Conservation (phyloP, 2,888 invertebrate species). For the Automeris io region DNA sequence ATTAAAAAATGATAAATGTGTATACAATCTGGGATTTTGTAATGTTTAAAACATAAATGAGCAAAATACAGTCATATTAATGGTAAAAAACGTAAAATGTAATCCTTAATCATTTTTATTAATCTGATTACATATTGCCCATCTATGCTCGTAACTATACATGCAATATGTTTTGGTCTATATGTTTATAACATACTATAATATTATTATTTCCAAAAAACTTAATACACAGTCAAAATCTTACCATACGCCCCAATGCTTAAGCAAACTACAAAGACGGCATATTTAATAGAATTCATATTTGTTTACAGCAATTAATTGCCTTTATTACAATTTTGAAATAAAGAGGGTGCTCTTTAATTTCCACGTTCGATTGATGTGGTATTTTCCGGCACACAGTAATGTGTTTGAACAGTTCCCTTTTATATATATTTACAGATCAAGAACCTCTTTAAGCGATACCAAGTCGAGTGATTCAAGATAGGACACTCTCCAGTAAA, state of each 20-base stretch:
- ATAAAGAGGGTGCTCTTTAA: too few relatives aligned
- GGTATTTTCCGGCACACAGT: not conserved
- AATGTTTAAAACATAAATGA: too few relatives aligned
- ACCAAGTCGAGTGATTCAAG: slow-evolving; percentile 4
- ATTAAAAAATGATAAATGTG: too few relatives aligned
- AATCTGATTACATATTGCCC: not conserved
- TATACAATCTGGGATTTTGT: too few relatives aligned
- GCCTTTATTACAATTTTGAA: not conserved
- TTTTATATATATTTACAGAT: slow-evolving; percentile 7
- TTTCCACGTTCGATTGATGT: not conserved
- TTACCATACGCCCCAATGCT: not conserved
- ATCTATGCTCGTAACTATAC: too few relatives aligned
- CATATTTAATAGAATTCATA: not conserved
- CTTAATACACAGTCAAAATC: not conserved
- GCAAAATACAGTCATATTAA: not conserved
- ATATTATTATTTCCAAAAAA: too few relatives aligned
- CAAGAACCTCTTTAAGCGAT: slow-evolving; percentile 5
- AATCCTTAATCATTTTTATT: not conserved
- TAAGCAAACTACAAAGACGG: not conserved
- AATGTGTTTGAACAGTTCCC: not conserved
- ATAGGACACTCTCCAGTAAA: slow-evolving; percentile 8
- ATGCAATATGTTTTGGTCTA: too few relatives aligned
- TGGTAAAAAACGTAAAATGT: not conserved
- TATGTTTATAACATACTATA: too few relatives aligned
- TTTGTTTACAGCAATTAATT: not conserved